phyloP scores from a whole-genome alignment of 2,888 invertebrate genomes.

The Tetragonisca angustula region DNA sequence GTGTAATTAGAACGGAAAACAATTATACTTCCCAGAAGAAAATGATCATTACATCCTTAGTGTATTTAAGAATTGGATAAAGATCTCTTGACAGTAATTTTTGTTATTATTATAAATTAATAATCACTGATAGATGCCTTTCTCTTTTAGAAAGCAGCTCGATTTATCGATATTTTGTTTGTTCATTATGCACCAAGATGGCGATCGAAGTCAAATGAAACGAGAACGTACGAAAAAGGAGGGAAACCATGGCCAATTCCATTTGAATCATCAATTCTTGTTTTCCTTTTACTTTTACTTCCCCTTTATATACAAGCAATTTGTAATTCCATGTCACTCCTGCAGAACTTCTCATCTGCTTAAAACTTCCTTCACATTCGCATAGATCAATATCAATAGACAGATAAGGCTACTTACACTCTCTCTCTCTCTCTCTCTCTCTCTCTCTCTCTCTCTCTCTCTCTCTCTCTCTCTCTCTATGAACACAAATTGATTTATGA shows the following conservation, averaged over 20 bases:
- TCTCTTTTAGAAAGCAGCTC: background rate
- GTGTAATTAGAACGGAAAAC: background rate
- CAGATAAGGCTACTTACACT: background rate
- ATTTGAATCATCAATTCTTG: background rate
- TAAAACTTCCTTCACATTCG: background rate
- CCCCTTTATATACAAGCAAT: background rate
- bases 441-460: too few relatives aligned
- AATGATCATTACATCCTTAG: background rate
- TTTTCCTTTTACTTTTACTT: background rate
- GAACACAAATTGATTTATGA: background rate
- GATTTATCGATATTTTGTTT: slow-evolving; percentile 35
- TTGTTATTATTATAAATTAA: background rate
- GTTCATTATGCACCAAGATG: background rate
- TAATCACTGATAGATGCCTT: background rate
- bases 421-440: too few relatives aligned
- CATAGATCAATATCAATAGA: background rate
- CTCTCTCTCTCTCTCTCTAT: too few relatives aligned
- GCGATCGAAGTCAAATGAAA: slow-evolving; percentile 23
- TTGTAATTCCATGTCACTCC: background rate
- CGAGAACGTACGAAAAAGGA: slow-evolving; percentile 7
- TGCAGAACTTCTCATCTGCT: background rate
- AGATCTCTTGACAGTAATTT: background rate
- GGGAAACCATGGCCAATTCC: background rate
- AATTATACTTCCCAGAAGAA: background rate
- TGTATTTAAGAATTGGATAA: background rate